A percentile compares a stretch with the other conserved stretches of the same genome.
Evolutionary conservation across 2,888 invertebrate genomes (phyloP).

Genomic region (Cheilosia urbana): DNA sequence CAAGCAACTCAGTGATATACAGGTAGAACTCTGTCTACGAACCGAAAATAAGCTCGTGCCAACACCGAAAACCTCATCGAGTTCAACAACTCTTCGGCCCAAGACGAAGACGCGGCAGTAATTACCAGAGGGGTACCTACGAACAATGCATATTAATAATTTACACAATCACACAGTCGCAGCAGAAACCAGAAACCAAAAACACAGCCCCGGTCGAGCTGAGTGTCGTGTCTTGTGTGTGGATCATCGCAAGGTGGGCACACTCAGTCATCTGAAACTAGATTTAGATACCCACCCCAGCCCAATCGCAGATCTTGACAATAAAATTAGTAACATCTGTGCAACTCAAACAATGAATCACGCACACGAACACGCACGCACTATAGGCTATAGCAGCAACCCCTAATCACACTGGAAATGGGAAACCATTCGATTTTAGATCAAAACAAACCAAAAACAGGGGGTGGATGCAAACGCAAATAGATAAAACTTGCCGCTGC

Average conservation of each 20-base stretch:
- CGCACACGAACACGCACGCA: not conserved
- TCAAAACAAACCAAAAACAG: slow-evolving; percentile 21
- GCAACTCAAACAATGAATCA: slow-evolving; percentile 4
- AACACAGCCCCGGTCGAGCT: not conserved
- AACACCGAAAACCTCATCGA: slow-evolving; percentile 1
- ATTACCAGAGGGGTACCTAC: slow-evolving; percentile 20
- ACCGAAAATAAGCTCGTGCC: not conserved
- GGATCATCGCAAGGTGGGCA: slow-evolving; percentile 3
- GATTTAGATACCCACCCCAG: not conserved
- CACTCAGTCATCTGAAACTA: not conserved
- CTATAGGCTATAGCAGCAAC: not conserved
- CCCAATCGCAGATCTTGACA: not conserved
- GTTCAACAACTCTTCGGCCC: slow-evolving; percentile 36
- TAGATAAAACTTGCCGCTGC: not conserved
- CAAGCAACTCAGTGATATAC: too few species aligned
- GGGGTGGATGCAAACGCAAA: slow-evolving; percentile 40
- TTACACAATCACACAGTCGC: slow-evolving; percentile 5
- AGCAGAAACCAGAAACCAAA: not conserved
- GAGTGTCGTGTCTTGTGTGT: slow-evolving; percentile 14
- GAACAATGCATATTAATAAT: slow-evolving; percentile 36
- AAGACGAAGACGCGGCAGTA: slow-evolving; percentile 12
- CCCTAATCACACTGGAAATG: slow-evolving; percentile 6
- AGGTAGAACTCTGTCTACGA: too few species aligned
- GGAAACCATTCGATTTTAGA: not conserved
- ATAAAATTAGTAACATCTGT: not conserved